These are phyloP conservation scores for Phania funesta DNA, from an alignment of 2,888 invertebrate genomes.

Conservation along the genomic window DNA sequence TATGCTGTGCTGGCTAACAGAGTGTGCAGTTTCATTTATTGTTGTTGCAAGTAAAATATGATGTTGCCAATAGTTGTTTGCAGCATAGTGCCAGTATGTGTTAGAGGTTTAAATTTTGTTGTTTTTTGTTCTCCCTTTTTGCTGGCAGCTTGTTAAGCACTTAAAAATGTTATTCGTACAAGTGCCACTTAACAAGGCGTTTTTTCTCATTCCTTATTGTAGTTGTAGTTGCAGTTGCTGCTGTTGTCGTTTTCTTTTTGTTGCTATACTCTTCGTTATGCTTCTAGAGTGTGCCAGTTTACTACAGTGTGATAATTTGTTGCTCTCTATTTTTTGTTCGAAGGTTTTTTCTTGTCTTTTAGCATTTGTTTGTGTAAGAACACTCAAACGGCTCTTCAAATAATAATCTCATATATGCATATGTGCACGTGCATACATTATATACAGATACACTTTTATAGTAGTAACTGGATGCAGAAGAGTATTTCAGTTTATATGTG, in stretches of 20 bases:
- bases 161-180: constrained; percentile 63
- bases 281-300: neutral
- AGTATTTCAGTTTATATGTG: constrained; percentile 1
- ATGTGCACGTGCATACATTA: constrained; percentile 5
- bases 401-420: constrained; percentile 33
- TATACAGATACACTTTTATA: neutral
- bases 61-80: constrained; percentile 52
- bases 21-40: constrained; percentile 59
- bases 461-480: neutral
- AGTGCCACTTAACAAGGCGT: constrained; percentile 62
- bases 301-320: constrained; percentile 45
- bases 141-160: constrained; percentile 65
- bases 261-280: neutral
- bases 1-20: neutral
- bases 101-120: constrained; percentile 12
- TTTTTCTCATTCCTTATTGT: constrained; percentile 20
- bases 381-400: constrained; percentile 56
- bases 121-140: constrained; percentile 8
- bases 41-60: constrained; percentile 36
- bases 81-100: constrained; percentile 6
- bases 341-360: constrained; percentile 51
- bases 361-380: constrained; percentile 55
- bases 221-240: constrained; percentile 31
- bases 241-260: constrained; percentile 1
- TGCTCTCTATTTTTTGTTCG: neutral